Evolutionary conservation across 2,113 vertebrate genomes (phyloP).

Genomic region (Heliornis fulica): DNA sequence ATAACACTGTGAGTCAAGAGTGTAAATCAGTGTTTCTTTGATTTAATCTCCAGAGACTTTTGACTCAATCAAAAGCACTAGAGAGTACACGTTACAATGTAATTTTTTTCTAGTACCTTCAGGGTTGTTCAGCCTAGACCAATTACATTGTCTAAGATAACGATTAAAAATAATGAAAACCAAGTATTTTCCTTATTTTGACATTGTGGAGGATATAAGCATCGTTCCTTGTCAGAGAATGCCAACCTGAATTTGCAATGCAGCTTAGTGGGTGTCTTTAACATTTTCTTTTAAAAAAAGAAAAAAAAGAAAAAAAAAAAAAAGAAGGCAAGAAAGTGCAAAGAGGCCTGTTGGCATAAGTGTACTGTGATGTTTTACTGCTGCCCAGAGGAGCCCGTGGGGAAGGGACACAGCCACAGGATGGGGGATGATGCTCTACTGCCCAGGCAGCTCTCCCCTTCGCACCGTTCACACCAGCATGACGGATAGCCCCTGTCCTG

Average conservation of each 20-base stretch:
- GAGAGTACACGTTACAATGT: not conserved
- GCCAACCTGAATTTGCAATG: not conserved
- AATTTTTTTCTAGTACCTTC: not conserved
- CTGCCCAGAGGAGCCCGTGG: not conserved
- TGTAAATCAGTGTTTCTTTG: not conserved
- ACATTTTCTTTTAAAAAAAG: too few relatives aligned
- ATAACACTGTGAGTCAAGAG: not conserved
- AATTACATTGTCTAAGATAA: not conserved
- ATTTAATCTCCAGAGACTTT: not conserved
- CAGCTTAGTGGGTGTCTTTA: not conserved
- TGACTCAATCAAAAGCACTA: not conserved
- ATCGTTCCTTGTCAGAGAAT: not conserved
- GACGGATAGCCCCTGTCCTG: too few relatives aligned
- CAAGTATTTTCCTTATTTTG: not conserved
- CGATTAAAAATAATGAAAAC: not conserved
- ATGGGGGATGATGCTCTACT: not conserved
- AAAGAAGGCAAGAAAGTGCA: accelerated
- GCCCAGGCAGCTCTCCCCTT: not conserved
- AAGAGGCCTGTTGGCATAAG: accelerated
- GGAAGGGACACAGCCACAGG: not conserved
- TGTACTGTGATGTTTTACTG: not conserved
- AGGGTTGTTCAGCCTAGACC: not conserved
- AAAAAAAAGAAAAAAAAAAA: not conserved
- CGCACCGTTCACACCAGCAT: too few relatives aligned
- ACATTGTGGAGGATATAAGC: not conserved